Percentiles rank a stretch among this genome's conserved stretches.
Conservation (phyloP, 2,113 vertebrate species). For the Pluvialis apricaria region DNA sequence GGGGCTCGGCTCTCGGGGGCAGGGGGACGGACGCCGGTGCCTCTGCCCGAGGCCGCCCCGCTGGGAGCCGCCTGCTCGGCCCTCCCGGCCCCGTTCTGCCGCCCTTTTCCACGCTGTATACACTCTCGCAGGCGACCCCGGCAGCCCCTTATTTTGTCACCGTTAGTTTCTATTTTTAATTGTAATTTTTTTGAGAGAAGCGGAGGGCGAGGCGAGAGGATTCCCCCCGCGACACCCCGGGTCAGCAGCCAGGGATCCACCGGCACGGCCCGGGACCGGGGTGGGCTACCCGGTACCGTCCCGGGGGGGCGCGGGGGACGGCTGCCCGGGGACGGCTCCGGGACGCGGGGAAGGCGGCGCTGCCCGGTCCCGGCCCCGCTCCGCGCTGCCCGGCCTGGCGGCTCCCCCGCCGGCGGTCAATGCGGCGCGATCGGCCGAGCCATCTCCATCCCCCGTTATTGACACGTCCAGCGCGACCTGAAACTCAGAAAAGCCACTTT, state of each 20-base stretch:
- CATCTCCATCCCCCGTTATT: conserved; percentile 69
- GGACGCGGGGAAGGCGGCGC: not conserved
- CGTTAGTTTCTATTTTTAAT: not conserved
- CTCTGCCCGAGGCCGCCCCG: not conserved
- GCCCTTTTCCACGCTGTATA: not conserved
- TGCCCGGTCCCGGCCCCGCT: not conserved
- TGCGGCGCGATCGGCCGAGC: conserved; percentile 27
- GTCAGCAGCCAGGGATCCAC: not conserved
- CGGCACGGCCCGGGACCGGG: not conserved
- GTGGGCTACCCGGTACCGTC: not conserved
- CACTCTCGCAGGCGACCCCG: not conserved
- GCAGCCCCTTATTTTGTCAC: not conserved
- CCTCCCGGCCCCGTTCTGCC: not conserved
- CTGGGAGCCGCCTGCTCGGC: not conserved
- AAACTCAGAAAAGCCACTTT: conserved; percentile 81
- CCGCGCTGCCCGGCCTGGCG: not conserved
- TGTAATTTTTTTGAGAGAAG: not conserved
- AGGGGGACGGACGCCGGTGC: not conserved
- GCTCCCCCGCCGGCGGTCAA: conserved; percentile 6
- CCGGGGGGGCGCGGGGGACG: not conserved
- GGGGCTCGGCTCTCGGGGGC: not conserved
- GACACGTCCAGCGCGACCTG: conserved; percentile 69
- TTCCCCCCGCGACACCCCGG: not conserved
- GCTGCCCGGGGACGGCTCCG: too few relatives aligned
- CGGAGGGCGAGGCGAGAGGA: not conserved